Conservation (phyloP, 2,113 vertebrate species). For the Pseudolaguvia tuberculata region DNA sequence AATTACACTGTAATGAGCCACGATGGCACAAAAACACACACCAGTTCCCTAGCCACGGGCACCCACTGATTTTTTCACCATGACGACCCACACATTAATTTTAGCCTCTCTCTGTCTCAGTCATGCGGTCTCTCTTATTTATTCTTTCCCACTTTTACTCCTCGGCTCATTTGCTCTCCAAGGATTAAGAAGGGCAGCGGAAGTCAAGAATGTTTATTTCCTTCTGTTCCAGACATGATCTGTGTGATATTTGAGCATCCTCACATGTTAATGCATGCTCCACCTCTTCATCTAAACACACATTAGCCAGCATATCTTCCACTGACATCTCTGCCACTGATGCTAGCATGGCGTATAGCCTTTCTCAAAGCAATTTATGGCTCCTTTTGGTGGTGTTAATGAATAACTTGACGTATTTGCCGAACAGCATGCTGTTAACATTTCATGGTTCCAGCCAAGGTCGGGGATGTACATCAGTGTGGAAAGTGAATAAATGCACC, state of each 20-base stretch:
- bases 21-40: constrained; percentile 46
- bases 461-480: constrained; percentile 48
- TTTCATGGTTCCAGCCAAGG: constrained; percentile 46
- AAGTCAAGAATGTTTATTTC: constrained; percentile 44
- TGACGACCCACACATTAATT: background rate
- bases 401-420: constrained; percentile 35
- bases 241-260: constrained; percentile 38
- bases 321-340: constrained; percentile 17
- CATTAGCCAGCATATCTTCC: background rate
- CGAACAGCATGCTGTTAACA: constrained; percentile 20
- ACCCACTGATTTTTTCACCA: constrained; percentile 35
- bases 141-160: constrained; percentile 20
- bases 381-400: constrained; percentile 42
- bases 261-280: constrained; percentile 1
- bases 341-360: constrained; percentile 18
- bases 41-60: constrained; percentile 39
- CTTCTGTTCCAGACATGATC: constrained; percentile 24
- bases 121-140: constrained; percentile 29
- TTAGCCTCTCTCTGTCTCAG: constrained; percentile 1
- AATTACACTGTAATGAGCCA: constrained; percentile 62
- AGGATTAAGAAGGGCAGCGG: constrained; percentile 29
- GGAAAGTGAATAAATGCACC: constrained; percentile 53
- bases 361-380: constrained; percentile 37
- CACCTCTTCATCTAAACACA: background rate
- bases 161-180: constrained; percentile 38